phyloP scores from a whole-genome alignment of 1,140 invertebrate species.

The Dinothrombium tinctorium region DNA sequence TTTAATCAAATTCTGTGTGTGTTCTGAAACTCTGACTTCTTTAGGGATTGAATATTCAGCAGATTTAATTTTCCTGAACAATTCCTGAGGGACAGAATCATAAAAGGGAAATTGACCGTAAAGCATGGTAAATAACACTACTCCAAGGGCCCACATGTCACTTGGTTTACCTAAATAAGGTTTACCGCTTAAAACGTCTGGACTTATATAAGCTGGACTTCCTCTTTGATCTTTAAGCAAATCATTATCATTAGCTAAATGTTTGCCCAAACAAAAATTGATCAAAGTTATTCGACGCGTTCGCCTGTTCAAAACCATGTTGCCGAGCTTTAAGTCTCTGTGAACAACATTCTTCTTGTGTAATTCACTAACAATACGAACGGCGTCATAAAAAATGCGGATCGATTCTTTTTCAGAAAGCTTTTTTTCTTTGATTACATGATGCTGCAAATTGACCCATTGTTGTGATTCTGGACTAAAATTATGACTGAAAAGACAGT shows the following conservation, averaged over 20 bases:
- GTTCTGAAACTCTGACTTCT: too few relatives aligned
- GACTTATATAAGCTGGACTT: slow-evolving; percentile 59
- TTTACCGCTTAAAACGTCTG: slow-evolving; percentile 45
- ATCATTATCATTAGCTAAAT: slow-evolving; percentile 45
- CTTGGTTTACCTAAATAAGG: slow-evolving; percentile 38
- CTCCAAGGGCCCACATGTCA: slow-evolving; percentile 64
- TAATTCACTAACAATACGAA: too few relatives aligned
- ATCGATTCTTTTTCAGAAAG: too few relatives aligned
- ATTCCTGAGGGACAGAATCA: slow-evolving; percentile 43
- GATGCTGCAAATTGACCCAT: too few relatives aligned
- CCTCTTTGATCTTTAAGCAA: slow-evolving; percentile 51
- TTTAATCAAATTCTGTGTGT: too few relatives aligned
- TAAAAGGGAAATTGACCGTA: slow-evolving; percentile 71
- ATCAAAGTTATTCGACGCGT: too few relatives aligned
- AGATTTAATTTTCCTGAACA: slow-evolving; percentile 51
- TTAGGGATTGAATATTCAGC: slow-evolving; percentile 37
- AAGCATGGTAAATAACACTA: slow-evolving; percentile 57
- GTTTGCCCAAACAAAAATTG: slow-evolving; percentile 59
- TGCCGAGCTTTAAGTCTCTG: too few relatives aligned
- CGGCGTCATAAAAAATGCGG: too few relatives aligned
- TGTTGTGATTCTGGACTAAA: too few relatives aligned
- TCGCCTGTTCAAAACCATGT: too few relatives aligned
- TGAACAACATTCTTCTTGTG: too few relatives aligned
- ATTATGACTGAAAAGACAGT: slow-evolving; percentile 49
- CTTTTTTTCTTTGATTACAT: too few relatives aligned